Evolutionary conservation across 1,140 invertebrate species (phyloP).

Genomic region (Sipha flava): DNA sequence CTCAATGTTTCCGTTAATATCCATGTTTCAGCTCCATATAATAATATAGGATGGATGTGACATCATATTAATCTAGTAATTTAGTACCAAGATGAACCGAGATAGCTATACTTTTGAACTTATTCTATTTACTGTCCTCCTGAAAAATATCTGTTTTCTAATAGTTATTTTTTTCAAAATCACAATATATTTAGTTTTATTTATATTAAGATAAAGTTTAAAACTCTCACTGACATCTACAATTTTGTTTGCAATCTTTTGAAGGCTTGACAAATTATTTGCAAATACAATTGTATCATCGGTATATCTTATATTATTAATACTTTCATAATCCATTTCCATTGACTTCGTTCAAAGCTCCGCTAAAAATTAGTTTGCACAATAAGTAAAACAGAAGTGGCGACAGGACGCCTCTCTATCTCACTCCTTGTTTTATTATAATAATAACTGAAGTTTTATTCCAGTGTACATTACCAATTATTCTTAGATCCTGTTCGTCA

Average conservation of each 20-base stretch:
- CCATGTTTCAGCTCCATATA: no score
- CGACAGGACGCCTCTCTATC: neutral
- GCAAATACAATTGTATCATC: neutral
- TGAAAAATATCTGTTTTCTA: neutral
- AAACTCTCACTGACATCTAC: neutral
- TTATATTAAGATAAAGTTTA: neutral
- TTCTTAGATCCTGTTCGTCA: no score
- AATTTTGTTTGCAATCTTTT: neutral
- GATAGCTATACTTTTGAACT: neutral
- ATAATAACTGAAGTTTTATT: no score
- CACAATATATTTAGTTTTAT: neutral
- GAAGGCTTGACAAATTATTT: neutral
- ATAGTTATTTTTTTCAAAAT: neutral
- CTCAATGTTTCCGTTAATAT: neutral
- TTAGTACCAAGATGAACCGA: neutral
- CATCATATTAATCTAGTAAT: no score
- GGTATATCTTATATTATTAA: neutral
- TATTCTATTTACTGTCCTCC: neutral
- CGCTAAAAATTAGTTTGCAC: no score
- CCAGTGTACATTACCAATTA: no score
- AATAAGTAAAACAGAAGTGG: no score
- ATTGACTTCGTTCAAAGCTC: no score
- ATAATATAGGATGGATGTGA: no score
- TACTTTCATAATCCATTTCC: neutral
- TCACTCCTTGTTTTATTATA: neutral